phyloP scores from a whole-genome alignment of 2,113 vertebrate species.

The Varanus salvator region DNA sequence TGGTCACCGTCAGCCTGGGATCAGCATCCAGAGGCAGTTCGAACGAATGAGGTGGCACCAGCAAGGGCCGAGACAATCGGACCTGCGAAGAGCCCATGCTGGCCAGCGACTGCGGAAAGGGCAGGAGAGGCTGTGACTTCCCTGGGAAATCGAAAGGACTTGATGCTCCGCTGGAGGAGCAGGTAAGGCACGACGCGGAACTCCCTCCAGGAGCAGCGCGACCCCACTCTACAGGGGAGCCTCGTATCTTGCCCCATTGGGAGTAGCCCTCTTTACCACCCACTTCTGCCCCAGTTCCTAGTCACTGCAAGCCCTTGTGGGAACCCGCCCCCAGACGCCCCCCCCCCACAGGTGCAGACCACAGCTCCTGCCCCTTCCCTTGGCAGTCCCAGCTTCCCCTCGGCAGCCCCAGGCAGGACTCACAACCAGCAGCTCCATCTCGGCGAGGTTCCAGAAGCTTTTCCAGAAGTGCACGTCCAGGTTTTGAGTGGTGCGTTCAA shows the following conservation, averaged over 20 bases:
- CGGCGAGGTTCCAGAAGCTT: slow-evolving; percentile 91
- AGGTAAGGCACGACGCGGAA: no score
- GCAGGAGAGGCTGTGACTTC: neutral
- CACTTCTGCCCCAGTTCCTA: neutral
- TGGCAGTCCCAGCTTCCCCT: no score
- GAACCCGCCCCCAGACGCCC: neutral
- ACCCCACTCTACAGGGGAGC: neutral
- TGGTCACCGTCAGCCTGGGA: slow-evolving; percentile 79
- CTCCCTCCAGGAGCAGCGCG: no score
- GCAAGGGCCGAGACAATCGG: slow-evolving; percentile 85
- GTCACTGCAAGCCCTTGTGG: fast-evolving
- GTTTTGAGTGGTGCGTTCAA: slow-evolving; percentile 90
- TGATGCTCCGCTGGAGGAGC: neutral
- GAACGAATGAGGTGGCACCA: slow-evolving; percentile 82
- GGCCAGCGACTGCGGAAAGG: slow-evolving; percentile 81
- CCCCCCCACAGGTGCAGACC: neutral
- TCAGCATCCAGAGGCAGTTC: slow-evolving; percentile 84
- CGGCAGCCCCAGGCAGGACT: slow-evolving; percentile 35
- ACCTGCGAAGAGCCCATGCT: slow-evolving; percentile 87
- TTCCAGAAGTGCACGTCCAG: slow-evolving; percentile 94
- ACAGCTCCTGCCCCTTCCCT: neutral
- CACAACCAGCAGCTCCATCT: slow-evolving; percentile 89
- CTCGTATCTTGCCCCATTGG: neutral
- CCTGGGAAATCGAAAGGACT: neutral
- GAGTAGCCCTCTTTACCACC: neutral